Percentiles rank a stretch among this genome's conserved stretches.
Evolutionary conservation across 2,113 vertebrate genomes (phyloP).

Genomic region (Merops nubicus): DNA sequence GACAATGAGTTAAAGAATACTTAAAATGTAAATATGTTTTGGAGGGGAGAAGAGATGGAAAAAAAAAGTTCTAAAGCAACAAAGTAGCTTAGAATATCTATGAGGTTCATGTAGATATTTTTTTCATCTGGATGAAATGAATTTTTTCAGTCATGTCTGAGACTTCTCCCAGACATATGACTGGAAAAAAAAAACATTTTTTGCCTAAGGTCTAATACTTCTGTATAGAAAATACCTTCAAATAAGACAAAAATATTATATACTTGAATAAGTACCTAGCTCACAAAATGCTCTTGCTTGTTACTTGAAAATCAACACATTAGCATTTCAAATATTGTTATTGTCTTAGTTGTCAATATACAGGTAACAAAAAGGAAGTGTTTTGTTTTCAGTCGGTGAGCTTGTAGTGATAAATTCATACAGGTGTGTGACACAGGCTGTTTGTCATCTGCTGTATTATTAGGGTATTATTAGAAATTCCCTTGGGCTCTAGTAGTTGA

Average conservation of each 20-base stretch:
- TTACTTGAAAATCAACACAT: neutral
- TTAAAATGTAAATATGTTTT: neutral
- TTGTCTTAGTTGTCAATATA: neutral
- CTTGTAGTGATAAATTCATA: neutral
- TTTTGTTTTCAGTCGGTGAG: neutral
- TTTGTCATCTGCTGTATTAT: neutral
- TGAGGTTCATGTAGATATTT: neutral
- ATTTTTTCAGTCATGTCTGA: neutral
- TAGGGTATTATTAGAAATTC: neutral
- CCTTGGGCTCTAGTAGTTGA: neutral
- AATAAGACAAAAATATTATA: neutral
- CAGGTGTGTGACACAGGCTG: neutral
- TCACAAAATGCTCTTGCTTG: neutral
- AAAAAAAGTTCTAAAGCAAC: neutral
- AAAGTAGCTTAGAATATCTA: neutral
- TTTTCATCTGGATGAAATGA: accelerated
- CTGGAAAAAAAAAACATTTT: neutral
- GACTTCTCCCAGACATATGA: neutral
- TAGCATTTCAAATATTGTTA: neutral
- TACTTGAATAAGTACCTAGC: neutral
- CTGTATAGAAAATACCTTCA: neutral
- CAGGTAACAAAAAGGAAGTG: neutral
- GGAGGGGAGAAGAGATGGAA: neutral
- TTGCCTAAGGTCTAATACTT: neutral
- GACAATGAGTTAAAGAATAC: neutral